Base-by-base conservation (phyloP, 2,797 vertebrate genomes). In the Alectoris magna region DNA sequence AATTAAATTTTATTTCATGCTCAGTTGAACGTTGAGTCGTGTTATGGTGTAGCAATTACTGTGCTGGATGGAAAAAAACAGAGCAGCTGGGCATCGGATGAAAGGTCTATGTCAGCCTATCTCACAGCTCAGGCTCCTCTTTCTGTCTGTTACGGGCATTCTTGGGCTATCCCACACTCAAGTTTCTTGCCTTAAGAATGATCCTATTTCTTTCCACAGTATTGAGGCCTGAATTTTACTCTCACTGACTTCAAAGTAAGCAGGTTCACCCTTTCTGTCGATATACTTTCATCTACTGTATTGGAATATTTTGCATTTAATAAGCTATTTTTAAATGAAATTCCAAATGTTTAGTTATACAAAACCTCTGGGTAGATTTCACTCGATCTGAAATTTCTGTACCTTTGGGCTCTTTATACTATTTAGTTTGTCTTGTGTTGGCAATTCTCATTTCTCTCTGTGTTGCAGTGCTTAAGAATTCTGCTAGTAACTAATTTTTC, bases 11-110 rank as follows among this genome's bases (percentile, higher is more conserved):
- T 66, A 60, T 55, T 93, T 95, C 39, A 56, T 9, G 0, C 19
- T 51, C 72, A 73, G 69, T 66, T 51, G 87, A 92, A 84, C 38
- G 93, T 73, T 36, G 46, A 90, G 53, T 24, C 22, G 14, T 66
- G 36, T 84, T 59, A 67, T 11, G 12, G 84, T 74, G 26, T 72
- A 88, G 73, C 39, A 80, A 3, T 77, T 79, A 26, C 31, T 87
- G 6, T 84, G 48, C 29, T 53, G 87, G 80, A 78, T 79, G 58
- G 59, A 95, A 96, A 97, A 64, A 39, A 70, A 68, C 18, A 85
- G 92, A 79, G 29, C 9, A 5, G 38, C 21, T 76, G 69, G 67
- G 41, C 78, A 88, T 90, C 70, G 79, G 64, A 92, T 81, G 41
- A 75, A 69, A 74, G 55, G 39, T 83, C 82, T 48, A 12, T 94